Base-by-base conservation (phyloP, 2,113 vertebrate genomes). In the Acinonyx jubatus region DNA sequence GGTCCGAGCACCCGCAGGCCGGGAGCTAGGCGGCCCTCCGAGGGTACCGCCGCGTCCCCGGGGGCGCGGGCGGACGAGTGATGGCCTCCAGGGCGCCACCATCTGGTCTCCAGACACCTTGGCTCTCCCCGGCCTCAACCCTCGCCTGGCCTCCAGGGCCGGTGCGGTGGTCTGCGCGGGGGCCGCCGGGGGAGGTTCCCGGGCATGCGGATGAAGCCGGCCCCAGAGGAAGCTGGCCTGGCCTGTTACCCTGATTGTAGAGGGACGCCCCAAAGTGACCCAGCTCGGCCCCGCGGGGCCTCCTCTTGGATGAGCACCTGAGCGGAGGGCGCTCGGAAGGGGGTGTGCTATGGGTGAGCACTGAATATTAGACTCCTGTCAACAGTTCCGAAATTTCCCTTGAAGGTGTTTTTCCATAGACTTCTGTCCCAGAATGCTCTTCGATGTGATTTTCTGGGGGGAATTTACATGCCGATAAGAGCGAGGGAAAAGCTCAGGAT, bases 21-120 rank as follows among this genome's bases (percentile, higher is more conserved):
- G 3, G 1, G 38, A 48, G 48, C 12, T 5, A 3, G 1, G 1
- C 12, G 8, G 31, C 8, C 31, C 52, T 2, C 3, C 0, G 29
- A 12, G 71, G 55, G 55, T 9, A 1, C 18, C n/a, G 7, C 52
- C 0, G 12, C 14, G 16, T 19, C 83, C 63, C 38, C 0, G 3
- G 8, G n/a, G 45, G 2, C 73, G 23, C 78, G 0, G n/a, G 79
- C 1, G 14, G 31, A 61, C 5, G 0, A 13, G 31, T 6, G 80
- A 13, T 8, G 80, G 25, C 66, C 74, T 80, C 79, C 63, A 7
- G 65, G 73, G 93, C 61, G 79, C 80, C 82, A 50, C 61, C n/a
- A 2, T n/a, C 85, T 38, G 96, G 91, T 71, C 65, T 12, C 9
- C 1, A 31, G 69, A 14, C 11, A 38, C n/a, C 52, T 6, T 27